These are phyloP conservation scores for Drosophila mimica DNA, from an alignment of 2,888 invertebrate genomes.

Conservation along the genomic window DNA sequence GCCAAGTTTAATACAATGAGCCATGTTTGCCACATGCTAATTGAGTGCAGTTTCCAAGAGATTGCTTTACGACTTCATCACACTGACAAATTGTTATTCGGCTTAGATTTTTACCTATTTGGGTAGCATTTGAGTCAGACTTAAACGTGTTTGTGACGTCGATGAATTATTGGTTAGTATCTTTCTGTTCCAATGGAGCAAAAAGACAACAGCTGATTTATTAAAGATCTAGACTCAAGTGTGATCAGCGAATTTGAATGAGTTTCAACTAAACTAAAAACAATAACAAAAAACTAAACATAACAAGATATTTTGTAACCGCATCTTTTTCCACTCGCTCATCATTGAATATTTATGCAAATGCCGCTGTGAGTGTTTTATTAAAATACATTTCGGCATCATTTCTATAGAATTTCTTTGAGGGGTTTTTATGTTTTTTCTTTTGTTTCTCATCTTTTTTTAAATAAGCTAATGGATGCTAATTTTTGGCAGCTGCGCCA, in stretches of 20 bases:
- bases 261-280: background rate
- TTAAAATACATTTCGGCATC: conserved; percentile 55
- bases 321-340: conserved; percentile 37
- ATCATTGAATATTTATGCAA: conserved; percentile 67
- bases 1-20: conserved; percentile 35
- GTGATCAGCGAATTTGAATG: background rate
- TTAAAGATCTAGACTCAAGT: background rate
- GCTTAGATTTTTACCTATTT: background rate
- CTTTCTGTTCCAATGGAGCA: conserved; percentile 17
- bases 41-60: conserved; percentile 58
- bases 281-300: background rate
- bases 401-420: conserved; percentile 75
- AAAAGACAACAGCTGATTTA: conserved; percentile 1
- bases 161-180: conserved; percentile 28
- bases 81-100: conserved; percentile 40
- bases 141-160: conserved; percentile 71
- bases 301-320: conserved; percentile 4
- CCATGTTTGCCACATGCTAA: conserved; percentile 57
- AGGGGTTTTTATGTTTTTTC: conserved; percentile 28
- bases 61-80: conserved; percentile 41
- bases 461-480: conserved; percentile 74
- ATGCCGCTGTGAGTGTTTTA: conserved; percentile 69
- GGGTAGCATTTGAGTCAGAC: background rate
- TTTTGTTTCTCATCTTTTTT: conserved; percentile 28
- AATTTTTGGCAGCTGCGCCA: conserved; percentile 65